Evolutionary conservation across 2,113 vertebrate genomes (phyloP).

Genomic region (Psilopsiagon aurifrons): DNA sequence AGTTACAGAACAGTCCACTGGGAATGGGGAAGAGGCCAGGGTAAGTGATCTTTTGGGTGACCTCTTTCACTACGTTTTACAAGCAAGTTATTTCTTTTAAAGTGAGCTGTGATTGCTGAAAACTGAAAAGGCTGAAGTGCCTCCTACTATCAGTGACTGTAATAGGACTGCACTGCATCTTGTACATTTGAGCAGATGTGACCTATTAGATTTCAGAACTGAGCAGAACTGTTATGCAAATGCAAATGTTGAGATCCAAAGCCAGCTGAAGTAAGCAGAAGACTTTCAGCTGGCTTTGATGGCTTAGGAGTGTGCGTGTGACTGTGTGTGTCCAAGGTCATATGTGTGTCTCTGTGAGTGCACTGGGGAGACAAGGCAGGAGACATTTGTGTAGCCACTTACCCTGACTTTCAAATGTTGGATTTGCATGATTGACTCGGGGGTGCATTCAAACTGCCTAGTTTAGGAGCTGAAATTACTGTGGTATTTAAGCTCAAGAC

Average conservation of each 20-base stretch:
- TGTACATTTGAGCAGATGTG: neutral
- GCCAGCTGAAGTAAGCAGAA: constrained; percentile 4
- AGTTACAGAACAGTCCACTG: neutral
- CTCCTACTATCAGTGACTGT: neutral
- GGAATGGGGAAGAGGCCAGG: neutral
- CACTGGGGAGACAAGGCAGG: neutral
- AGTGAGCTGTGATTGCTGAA: neutral
- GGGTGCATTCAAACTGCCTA: neutral
- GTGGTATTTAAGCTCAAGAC: neutral
- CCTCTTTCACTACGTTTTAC: rapidly evolving
- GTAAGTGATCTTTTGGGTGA: neutral
- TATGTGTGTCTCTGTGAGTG: neutral
- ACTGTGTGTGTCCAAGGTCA: neutral
- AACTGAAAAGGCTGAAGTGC: neutral
- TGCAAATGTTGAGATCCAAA: neutral
- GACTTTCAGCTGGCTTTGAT: neutral
- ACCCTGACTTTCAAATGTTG: neutral
- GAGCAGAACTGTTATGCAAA: neutral
- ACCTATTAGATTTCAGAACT: neutral
- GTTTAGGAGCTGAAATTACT: neutral
- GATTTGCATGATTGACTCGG: neutral
- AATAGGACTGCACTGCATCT: neutral
- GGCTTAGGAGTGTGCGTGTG: neutral
- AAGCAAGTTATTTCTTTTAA: neutral
- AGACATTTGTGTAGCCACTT: neutral